Conservation (phyloP, 1,140 invertebrate species). For the Nylanderia fulva region DNA sequence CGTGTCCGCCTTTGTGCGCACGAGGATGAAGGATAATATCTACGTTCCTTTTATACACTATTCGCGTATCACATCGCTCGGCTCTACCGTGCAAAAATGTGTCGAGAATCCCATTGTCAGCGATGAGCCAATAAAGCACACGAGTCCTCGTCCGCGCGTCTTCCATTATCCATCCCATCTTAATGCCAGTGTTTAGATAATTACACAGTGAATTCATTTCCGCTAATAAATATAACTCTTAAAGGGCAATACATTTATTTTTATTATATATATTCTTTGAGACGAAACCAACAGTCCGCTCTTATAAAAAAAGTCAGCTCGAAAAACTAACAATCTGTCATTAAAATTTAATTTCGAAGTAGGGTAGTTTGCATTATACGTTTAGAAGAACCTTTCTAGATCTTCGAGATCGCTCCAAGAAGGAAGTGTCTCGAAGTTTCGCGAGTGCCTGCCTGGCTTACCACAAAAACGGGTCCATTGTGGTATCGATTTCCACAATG, state of each 20-base stretch:
- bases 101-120: slow-evolving; percentile 43
- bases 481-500: slow-evolving; percentile 65
- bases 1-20: slow-evolving; percentile 62
- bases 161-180: background rate
- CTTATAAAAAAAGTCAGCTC: slow-evolving; percentile 7
- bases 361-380: background rate
- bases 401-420: slow-evolving; percentile 3
- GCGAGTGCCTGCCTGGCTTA: slow-evolving; percentile 43
- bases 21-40: slow-evolving; percentile 57
- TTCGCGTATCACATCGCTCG: slow-evolving; percentile 41
- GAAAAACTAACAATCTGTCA: slow-evolving; percentile 23
- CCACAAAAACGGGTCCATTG: slow-evolving; percentile 57
- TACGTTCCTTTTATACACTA: slow-evolving; percentile 50
- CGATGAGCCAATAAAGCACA: slow-evolving; percentile 42
- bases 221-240: background rate
- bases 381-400: background rate
- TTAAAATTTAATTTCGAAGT: slow-evolving; percentile 44
- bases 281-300: no score
- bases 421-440: slow-evolving; percentile 37
- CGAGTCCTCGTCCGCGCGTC: background rate
- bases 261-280: slow-evolving; percentile 4
- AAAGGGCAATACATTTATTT: background rate
- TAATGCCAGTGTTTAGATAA: background rate
- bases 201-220: slow-evolving; percentile 3
- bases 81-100: slow-evolving; percentile 45